Evolutionary conservation across 2,113 vertebrate genomes (phyloP), one percentile per base, ranked within the genome.

Genomic region (Conger conger): DNA sequence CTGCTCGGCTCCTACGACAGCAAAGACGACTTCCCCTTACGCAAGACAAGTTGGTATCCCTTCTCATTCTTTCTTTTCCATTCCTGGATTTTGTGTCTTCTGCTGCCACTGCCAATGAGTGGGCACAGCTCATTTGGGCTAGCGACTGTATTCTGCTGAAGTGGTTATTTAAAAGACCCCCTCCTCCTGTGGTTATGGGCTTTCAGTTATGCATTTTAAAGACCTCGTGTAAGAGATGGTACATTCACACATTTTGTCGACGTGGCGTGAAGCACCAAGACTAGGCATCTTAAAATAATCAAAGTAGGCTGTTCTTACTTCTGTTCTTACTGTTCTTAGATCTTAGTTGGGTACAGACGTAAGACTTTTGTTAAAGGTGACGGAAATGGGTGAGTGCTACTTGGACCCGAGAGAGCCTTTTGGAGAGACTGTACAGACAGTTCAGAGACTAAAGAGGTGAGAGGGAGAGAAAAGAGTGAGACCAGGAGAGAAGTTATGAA

Each of bases 21-120:
- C 89, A 96, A 97, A 76, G 97, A 99, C 0, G 97, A 99, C 90
- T 99, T 99, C 90, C 97, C 98, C 0, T 97, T 99, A 23, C 96
- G 98, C 85, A 99, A 99, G 91, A 99, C 97, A 8, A 97, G 98
- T 99, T 91, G 84, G 92, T 84, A 54, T 35, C 15, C 18, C 27
- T 18, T 76, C 16, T 9, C 35, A 23, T 80, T 27, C 27, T 9
- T 60, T 20, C 54, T 15, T 30, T 36, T 33, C 36, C 30, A 45
- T 63, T 81, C 38, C 0, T 23, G 35, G 18, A n/a, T 17, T 85
- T 9, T 81, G 23, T 81, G 30, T 73, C 2, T 82, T 50, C 81
- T 37, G 20, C 54, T 86, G 45, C 84, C 37, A 27, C 35, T 80
- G 36, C 73, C 15, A 83, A 86, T 84, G 50, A 50, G 27, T 87